phyloP scores from a whole-genome alignment of 2,888 invertebrate genomes.

The Cylloceria caligata region DNA sequence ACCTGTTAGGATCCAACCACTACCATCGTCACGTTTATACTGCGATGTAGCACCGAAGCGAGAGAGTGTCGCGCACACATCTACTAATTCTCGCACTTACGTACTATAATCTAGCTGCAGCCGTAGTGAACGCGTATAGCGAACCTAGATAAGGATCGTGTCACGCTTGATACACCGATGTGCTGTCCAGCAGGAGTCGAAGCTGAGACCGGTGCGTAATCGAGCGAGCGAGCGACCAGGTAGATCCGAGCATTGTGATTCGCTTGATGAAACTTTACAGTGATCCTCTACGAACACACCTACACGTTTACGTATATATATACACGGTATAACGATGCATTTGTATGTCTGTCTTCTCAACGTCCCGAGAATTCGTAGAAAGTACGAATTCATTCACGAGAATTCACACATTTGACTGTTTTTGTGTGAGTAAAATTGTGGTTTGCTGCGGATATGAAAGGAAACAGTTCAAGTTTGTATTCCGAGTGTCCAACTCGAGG shows the following conservation, averaged over 20 bases:
- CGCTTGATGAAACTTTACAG: neutral
- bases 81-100: neutral
- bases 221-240: constrained; percentile 15
- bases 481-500: constrained; percentile 51
- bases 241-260: constrained; percentile 20
- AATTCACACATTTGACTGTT: no score
- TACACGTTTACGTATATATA: neutral
- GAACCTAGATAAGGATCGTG: constrained; percentile 75
- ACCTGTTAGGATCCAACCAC: constrained; percentile 39
- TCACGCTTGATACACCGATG: constrained; percentile 69
- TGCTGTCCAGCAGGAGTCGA: constrained; percentile 64
- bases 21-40: neutral
- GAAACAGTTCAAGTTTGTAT: constrained; percentile 40
- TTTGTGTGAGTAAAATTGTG: neutral
- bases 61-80: constrained; percentile 7
- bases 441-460: neutral
- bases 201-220: constrained; percentile 55
- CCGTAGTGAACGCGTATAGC: constrained; percentile 62
- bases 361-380: neutral
- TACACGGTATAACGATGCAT: neutral
- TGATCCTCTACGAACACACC: neutral
- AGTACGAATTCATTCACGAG: neutral
- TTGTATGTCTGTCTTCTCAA: neutral
- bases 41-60: neutral
- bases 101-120: neutral